Conservation (phyloP, 2,888 invertebrate genomes). For the Peribatodes rhomboidaria region DNA sequence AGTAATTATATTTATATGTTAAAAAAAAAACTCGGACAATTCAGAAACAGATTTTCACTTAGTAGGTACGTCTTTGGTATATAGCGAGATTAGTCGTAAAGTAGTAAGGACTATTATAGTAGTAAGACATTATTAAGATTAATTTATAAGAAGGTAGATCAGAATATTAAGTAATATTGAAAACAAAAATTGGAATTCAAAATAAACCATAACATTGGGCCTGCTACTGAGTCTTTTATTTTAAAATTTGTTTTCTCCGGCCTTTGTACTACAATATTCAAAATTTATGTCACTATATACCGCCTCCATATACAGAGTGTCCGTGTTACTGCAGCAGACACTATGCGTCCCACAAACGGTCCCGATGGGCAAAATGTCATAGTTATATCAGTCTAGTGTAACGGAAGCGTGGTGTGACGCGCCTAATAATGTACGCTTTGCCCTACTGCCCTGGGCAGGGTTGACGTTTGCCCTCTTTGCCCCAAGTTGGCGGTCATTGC, state of each 20-base stretch:
- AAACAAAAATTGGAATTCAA: too few relatives aligned
- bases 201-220: too few relatives aligned
- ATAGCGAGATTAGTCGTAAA: too few relatives aligned
- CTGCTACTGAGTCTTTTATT: background rate
- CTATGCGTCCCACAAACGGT: conserved; percentile 60
- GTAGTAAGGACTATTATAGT: too few relatives aligned
- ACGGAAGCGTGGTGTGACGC: conserved; percentile 76
- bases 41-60: too few relatives aligned
- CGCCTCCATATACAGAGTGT: conserved; percentile 58
- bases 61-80: too few relatives aligned
- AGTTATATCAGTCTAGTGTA: conserved; percentile 81
- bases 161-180: too few relatives aligned
- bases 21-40: too few relatives aligned
- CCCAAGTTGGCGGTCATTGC: conserved; percentile 18
- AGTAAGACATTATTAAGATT: too few relatives aligned
- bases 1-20: too few relatives aligned
- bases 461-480: conserved; percentile 18
- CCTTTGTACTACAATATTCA: background rate
- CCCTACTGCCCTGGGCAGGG: conserved; percentile 35
- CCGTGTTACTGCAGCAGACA: conserved; percentile 60
- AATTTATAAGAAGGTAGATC: too few relatives aligned
- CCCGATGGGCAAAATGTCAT: conserved; percentile 84
- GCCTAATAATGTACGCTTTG: conserved; percentile 63
- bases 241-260: background rate
- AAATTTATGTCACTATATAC: conserved; percentile 55